Evolutionary conservation across 2,113 vertebrate species (phyloP), one percentile per base, ranked within the genome.

Genomic region (Scolopax mira): DNA sequence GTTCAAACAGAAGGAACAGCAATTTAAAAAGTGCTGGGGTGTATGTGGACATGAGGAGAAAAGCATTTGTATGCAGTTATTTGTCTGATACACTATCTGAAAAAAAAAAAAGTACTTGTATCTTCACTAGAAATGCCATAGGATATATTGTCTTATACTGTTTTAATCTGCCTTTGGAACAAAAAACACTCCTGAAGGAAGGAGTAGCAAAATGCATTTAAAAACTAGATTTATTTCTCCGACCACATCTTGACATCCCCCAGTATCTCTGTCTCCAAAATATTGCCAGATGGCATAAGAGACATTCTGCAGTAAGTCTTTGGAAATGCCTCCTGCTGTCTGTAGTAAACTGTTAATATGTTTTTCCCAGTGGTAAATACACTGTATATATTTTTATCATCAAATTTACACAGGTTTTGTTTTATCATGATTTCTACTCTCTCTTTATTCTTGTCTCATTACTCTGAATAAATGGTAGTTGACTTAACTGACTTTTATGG

Each of bases 21-120:
- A 65, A 33, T 28, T 60, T 19, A 1, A 66, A 55, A 84, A 82
- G 33, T 42, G 60, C 60, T 41, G n/a, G 62, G 62, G 51, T 23
- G 7, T 46, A 7, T 6, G 6, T 33, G 25, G 9, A 85, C 41
- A 41, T 0, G 0, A 71, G 4, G 11, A 74, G 57, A 46, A 69
- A 0, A 80, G 19, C 35, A 37, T 74, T 73, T 44, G 35, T 44
- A 42, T 1, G 3, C 16, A 80, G 35, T 3, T 17, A 18, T 66
- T 70, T 58, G 25, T 46, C 22, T 79, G 7, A 9, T 49, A 52
- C 15, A n/a, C 10, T 42, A 35, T 21, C 35, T 77, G 72, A 41
- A 64, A 93, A 48, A 22, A 67, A n/a, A 60, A 25, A 64, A n/a
- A 62, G 14, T 11, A 70, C 11, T 58, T 58, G 4, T 14, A 64